These are phyloP conservation scores for Lasioglossum lativentre DNA, from an alignment of 2,888 invertebrate genomes.

Conservation along the genomic window DNA sequence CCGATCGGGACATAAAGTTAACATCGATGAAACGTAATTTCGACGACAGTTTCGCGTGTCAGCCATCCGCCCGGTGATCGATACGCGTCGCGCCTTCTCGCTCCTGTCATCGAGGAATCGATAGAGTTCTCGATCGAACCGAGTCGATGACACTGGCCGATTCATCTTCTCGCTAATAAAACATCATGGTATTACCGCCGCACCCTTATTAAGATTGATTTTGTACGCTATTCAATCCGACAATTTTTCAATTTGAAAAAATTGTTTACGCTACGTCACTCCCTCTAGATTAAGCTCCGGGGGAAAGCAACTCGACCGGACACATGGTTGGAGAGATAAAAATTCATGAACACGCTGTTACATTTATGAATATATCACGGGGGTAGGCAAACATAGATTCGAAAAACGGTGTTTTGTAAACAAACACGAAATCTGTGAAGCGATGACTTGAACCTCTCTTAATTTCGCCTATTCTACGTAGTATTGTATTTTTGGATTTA, in stretches of 20 bases:
- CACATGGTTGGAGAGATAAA: background rate
- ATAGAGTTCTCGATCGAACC: background rate
- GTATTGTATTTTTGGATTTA: background rate
- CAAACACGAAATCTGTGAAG: background rate
- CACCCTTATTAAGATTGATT: background rate
- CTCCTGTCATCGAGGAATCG: background rate
- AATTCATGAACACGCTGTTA: background rate
- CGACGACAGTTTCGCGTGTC: constrained; percentile 50
- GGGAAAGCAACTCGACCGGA: background rate
- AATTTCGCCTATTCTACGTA: background rate
- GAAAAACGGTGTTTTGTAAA: background rate
- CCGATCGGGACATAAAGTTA: constrained; percentile 56
- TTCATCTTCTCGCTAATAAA: background rate
- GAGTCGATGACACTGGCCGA: background rate
- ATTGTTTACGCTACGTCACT: background rate
- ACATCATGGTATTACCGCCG: background rate
- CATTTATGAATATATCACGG: background rate
- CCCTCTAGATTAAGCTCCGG: background rate
- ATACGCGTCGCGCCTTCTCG: constrained; percentile 33
- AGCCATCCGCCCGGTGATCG: constrained; percentile 24
- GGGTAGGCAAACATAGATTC: background rate
- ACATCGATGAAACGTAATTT: constrained; percentile 59
- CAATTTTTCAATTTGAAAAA: background rate
- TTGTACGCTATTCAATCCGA: background rate
- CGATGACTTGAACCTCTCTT: background rate